A percentile compares a stretch with the other conserved stretches of the same genome.
Evolutionary conservation across 2,113 vertebrate genomes (phyloP).

Genomic region (Burhinus bistriatus): DNA sequence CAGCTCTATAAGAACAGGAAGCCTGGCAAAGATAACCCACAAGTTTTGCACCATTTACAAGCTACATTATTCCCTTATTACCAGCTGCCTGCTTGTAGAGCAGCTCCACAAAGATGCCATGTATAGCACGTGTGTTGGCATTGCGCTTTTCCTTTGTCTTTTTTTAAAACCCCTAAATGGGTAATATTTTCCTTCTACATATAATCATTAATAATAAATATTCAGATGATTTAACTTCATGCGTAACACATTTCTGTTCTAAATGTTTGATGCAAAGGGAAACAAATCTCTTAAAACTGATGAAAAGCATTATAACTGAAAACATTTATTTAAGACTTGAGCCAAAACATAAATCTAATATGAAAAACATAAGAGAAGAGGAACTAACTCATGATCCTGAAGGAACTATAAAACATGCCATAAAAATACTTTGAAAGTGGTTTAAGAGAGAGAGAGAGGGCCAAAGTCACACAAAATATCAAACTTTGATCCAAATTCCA

Average conservation of each 20-base stretch:
- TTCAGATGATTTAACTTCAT: not conserved
- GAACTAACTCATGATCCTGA: not conserved
- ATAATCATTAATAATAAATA: not conserved
- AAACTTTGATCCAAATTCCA: not conserved
- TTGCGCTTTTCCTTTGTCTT: not conserved
- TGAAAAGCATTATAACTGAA: not conserved
- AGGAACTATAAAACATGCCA: not conserved
- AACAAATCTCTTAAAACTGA: not conserved
- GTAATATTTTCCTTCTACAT: not conserved
- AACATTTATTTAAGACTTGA: not conserved
- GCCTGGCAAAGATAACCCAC: not conserved
- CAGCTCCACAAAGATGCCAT: not conserved
- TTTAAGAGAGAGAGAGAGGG: not conserved
- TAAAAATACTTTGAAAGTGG: conserved; percentile 24
- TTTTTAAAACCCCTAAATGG: not conserved
- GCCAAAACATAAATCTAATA: not conserved
- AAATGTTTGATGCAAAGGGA: not conserved
- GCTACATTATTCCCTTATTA: not conserved
- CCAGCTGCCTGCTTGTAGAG: not conserved
- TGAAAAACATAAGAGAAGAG: not conserved
- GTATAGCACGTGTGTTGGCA: not conserved
- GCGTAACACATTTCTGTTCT: not conserved
- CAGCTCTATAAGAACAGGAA: not conserved
- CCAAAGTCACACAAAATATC: not conserved
- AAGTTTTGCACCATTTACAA: not conserved